Evolutionary conservation across 2,113 vertebrate genomes (phyloP).

Genomic region (Cyrtonyx montezumae): DNA sequence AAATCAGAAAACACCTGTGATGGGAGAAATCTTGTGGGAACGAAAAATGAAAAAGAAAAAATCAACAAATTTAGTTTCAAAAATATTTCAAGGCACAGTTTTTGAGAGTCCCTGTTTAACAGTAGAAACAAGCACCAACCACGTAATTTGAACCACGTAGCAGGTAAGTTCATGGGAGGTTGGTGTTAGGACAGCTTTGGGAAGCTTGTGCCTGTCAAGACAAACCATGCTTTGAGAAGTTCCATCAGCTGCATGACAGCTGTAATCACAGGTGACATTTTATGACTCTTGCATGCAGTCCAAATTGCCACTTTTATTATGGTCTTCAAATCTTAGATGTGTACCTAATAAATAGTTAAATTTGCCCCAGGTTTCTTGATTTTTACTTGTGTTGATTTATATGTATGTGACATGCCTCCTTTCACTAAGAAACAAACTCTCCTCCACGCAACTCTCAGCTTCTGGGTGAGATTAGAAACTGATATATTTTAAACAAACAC

Average conservation of each 20-base stretch:
- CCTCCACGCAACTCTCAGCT: background rate
- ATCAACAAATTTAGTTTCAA: background rate
- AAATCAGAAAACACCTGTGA: constrained; percentile 23
- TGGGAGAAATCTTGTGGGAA: background rate
- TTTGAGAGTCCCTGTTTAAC: no score
- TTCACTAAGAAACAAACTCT: background rate
- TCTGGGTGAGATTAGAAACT: background rate
- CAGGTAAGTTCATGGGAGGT: no score
- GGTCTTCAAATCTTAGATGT: background rate
- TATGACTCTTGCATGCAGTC: background rate
- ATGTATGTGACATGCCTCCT: background rate
- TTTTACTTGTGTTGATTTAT: background rate
- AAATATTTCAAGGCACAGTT: no score
- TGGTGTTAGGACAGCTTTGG: no score
- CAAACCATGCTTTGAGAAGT: background rate
- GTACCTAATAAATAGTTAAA: background rate
- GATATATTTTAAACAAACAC: background rate
- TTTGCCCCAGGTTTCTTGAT: background rate
- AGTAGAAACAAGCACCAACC: no score
- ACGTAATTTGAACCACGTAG: no score
- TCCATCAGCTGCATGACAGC: background rate
- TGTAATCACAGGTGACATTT: background rate
- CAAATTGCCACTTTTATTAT: accelerated
- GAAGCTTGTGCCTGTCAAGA: no score
- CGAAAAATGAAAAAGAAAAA: background rate